Conservation (phyloP, 1,140 invertebrate genomes). For the Drosophila sp. region DNA sequence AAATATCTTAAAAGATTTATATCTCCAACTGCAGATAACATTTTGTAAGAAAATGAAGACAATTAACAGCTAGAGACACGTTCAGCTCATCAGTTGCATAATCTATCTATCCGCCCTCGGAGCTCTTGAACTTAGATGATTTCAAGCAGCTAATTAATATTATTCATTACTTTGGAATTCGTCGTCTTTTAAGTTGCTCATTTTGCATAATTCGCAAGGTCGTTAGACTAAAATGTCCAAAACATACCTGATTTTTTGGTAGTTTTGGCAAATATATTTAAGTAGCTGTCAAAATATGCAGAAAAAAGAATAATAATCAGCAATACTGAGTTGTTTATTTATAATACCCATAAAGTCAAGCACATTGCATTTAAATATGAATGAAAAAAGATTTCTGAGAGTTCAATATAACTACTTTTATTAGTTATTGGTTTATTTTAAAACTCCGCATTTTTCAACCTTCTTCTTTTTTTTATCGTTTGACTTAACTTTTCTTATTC, state of each 20-base stretch:
- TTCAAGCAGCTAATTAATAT: conserved; percentile 58
- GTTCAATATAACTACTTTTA: too few relatives aligned
- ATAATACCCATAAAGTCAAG: background rate
- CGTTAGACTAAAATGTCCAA: conserved; percentile 23
- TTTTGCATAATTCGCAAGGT: conserved; percentile 62
- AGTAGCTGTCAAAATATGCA: conserved; percentile 1
- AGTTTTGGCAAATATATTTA: conserved; percentile 19
- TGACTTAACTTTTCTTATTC: too few relatives aligned
- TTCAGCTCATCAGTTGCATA: too few relatives aligned
- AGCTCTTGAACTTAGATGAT: conserved; percentile 45
- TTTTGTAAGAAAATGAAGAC: too few relatives aligned
- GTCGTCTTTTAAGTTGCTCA: conserved; percentile 29
- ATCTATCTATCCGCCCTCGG: background rate
- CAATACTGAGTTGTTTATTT: conserved; percentile 20
- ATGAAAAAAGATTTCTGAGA: conserved; percentile 12
- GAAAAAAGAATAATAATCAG: conserved; percentile 23
- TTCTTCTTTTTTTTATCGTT: background rate
- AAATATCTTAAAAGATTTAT: too few relatives aligned
- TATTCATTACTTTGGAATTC: conserved; percentile 31
- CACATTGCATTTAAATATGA: too few relatives aligned
- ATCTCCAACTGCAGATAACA: too few relatives aligned
- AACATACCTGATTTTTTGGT: conserved; percentile 37
- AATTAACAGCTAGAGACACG: too few relatives aligned
- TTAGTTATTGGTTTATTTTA: too few relatives aligned
- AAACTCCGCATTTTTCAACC: too few relatives aligned